phyloP scores from a whole-genome alignment of 2,113 vertebrate species.

The Canis aureus region DNA sequence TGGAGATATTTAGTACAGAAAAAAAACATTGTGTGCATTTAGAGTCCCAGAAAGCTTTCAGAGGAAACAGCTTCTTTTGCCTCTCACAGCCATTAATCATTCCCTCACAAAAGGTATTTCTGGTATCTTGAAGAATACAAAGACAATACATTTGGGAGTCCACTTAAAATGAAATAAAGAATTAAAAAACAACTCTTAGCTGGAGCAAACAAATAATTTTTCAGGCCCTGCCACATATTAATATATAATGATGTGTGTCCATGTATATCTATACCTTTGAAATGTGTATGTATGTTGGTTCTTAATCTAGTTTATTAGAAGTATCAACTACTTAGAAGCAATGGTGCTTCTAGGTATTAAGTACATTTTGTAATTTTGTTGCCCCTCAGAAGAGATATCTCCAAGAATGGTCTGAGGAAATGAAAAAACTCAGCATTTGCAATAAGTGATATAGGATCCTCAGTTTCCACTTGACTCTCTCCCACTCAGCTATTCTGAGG shows the following conservation, averaged over 20 bases:
- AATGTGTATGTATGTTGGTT: not conserved
- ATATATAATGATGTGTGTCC: not conserved
- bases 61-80: constrained; percentile 39
- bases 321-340: not conserved
- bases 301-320: not conserved
- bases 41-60: constrained; percentile 20
- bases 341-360: not conserved
- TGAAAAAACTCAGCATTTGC: not conserved
- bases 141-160: not conserved
- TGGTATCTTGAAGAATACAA: not conserved
- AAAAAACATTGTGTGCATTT: not conserved
- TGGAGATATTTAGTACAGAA: constrained; percentile 3
- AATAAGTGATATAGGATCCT: not conserved
- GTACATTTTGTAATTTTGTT: not conserved
- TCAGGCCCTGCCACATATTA: not conserved
- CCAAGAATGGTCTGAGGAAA: not conserved
- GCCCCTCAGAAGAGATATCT: not conserved
- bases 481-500: not conserved
- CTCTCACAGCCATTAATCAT: constrained; percentile 47
- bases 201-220: not conserved
- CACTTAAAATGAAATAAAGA: constrained; percentile 25
- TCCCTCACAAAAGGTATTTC: not conserved
- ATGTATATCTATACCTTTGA: not conserved
- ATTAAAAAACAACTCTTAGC: not conserved
- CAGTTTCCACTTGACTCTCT: not conserved